phyloP scores from a whole-genome alignment of 2,888 invertebrate species.

The Drosophila tanythrix region DNA sequence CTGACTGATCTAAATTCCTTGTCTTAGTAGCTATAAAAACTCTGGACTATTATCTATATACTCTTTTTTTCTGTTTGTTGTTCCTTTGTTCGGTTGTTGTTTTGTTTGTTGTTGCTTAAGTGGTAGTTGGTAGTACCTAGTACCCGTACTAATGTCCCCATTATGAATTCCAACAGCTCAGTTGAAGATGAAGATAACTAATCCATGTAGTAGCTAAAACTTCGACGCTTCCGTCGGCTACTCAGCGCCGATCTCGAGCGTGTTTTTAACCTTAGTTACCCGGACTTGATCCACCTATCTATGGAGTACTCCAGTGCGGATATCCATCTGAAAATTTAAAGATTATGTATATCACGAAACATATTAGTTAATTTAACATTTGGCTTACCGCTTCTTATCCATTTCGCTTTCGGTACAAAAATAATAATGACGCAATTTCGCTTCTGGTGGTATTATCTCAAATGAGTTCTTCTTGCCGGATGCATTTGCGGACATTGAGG shows the following conservation, averaged over 20 bases:
- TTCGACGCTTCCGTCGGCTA: conserved; percentile 81
- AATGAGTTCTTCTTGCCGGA: conserved; percentile 97
- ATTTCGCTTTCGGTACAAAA: conserved; percentile 97
- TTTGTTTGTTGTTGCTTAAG: conserved; percentile 37
- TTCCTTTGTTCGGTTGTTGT: conserved; percentile 26
- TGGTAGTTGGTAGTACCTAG: conserved; percentile 71
- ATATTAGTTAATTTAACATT: neutral
- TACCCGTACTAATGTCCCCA: conserved; percentile 77
- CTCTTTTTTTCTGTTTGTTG: conserved; percentile 17
- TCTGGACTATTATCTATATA: conserved; percentile 56
- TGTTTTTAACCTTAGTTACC: conserved; percentile 84
- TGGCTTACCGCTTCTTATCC: conserved; percentile 93
- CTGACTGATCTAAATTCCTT: conserved; percentile 63
- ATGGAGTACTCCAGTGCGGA: conserved; percentile 97
- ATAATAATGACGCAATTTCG: conserved; percentile 94
- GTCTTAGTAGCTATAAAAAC: conserved; percentile 66
- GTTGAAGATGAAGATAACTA: conserved; percentile 38
- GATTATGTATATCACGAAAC: neutral
- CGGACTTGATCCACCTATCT: conserved; percentile 95
- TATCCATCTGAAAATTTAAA: conserved; percentile 89
- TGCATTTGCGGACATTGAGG: conserved; percentile 91
- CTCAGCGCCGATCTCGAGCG: conserved; percentile 74
- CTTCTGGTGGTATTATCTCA: conserved; percentile 94
- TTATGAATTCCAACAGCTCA: conserved; percentile 27
- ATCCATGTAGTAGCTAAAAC: conserved; percentile 82